These are phyloP conservation scores for Nautilus pompilius DNA, from an alignment of 1,140 invertebrate species.

Conservation along the genomic window DNA sequence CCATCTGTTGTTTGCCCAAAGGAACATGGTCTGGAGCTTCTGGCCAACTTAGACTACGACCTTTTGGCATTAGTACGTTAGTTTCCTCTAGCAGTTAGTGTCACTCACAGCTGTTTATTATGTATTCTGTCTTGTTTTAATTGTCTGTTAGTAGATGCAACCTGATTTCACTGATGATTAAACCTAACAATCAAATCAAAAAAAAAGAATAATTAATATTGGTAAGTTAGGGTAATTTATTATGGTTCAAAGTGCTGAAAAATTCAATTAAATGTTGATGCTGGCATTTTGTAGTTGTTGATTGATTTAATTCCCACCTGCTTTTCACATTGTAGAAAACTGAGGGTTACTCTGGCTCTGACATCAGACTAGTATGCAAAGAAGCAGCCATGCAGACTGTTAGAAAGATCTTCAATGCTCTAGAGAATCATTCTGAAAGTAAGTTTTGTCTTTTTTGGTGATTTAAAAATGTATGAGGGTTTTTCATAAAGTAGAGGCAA, in stretches of 20 bases:
- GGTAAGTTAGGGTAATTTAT: too few relatives aligned
- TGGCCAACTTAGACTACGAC: conserved; percentile 59
- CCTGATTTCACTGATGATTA: too few relatives aligned
- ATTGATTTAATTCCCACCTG: too few relatives aligned
- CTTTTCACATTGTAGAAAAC: conserved; percentile 66
- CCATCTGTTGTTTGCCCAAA: conserved; percentile 52
- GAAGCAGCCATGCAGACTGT: conserved; percentile 68
- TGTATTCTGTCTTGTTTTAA: too few relatives aligned
- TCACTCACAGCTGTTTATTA: not conserved
- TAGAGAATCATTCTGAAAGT: conserved; percentile 56
- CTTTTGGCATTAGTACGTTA: conserved; percentile 58
- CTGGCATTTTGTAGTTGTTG: too few relatives aligned
- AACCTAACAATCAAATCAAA: too few relatives aligned
- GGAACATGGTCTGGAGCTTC: conserved; percentile 54
- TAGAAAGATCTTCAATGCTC: conserved; percentile 57
- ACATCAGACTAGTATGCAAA: conserved; percentile 84
- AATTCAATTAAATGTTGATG: too few relatives aligned
- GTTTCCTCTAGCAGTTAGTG: not conserved
- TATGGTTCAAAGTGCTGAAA: too few relatives aligned
- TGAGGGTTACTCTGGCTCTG: conserved; percentile 80
- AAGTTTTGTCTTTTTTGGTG: not conserved
- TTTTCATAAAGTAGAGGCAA: not conserved
- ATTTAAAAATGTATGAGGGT: not conserved
- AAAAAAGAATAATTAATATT: too few relatives aligned
- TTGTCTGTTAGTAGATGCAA: too few relatives aligned